Evolutionary conservation across 2,888 invertebrate species (phyloP).

Genomic region (Polydrusus pterygomalis): DNA sequence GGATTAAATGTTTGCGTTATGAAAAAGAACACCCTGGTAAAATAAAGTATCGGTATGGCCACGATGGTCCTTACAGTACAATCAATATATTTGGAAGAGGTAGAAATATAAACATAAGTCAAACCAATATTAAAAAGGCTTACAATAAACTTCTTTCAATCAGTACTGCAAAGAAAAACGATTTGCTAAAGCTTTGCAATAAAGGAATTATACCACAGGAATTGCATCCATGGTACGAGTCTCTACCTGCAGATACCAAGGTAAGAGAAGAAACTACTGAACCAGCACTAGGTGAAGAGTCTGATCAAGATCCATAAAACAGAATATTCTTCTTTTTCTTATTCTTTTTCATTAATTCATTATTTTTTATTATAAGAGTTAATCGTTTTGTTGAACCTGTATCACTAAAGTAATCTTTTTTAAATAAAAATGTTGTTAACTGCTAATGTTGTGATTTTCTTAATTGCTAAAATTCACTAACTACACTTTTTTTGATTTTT

Average conservation of each 20-base stretch:
- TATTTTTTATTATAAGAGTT: background rate
- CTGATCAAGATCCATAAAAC: conserved; percentile 21
- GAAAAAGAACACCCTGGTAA: conserved; percentile 15
- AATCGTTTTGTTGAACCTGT: conserved; percentile 25
- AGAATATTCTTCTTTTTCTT: conserved; percentile 9
- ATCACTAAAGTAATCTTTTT: conserved; percentile 10
- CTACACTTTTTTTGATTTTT: too few relatives aligned
- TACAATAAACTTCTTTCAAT: too few relatives aligned
- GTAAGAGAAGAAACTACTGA: conserved; percentile 22
- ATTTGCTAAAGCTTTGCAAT: conserved; percentile 31
- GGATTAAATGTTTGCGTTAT: too few relatives aligned
- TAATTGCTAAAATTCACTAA: background rate
- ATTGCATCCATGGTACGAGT: conserved; percentile 29
- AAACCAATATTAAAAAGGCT: conserved; percentile 24
- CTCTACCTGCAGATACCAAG: conserved; percentile 31
- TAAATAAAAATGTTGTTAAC: conserved; percentile 15
- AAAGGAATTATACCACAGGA: conserved; percentile 26
- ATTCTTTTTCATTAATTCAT: conserved; percentile 5
- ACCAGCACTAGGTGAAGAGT: conserved; percentile 26
- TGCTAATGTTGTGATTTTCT: conserved; percentile 6
- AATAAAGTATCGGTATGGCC: conserved; percentile 25
- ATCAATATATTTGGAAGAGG: conserved; percentile 3
- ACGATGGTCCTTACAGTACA: conserved; percentile 17
- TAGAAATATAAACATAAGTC: conserved; percentile 19
- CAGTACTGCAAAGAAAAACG: conserved; percentile 29